Conservation (phyloP, 2,888 invertebrate genomes). For the Notodonta dromedarius region DNA sequence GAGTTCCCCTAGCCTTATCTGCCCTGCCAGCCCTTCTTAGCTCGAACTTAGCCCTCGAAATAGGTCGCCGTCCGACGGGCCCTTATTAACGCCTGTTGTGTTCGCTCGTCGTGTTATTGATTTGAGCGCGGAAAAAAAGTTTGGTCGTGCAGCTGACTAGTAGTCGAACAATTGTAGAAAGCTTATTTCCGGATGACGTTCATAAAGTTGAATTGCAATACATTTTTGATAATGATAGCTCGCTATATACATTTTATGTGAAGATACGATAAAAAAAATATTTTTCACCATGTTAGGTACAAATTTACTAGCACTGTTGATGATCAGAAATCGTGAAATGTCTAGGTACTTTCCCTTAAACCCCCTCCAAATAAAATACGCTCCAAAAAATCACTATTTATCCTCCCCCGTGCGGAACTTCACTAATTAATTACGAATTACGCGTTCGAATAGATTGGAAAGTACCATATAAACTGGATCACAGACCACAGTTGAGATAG, state of each 20-base stretch:
- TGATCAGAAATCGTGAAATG: too few relatives aligned
- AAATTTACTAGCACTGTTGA: too few relatives aligned
- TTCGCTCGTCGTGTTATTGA: conserved; percentile 45
- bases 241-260: too few relatives aligned
- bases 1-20: conserved; percentile 68
- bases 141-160: conserved; percentile 16
- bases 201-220: too few relatives aligned
- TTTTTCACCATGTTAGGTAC: too few relatives aligned
- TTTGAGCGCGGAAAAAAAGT: conserved; percentile 40
- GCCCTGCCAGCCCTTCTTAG: conserved; percentile 69
- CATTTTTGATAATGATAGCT: too few relatives aligned
- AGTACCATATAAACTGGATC: conserved; percentile 40
- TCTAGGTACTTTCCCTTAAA: too few relatives aligned
- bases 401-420: conserved; percentile 7
- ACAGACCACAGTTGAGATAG: conserved; percentile 51
- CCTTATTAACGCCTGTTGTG: conserved; percentile 61
- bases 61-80: conserved; percentile 56
- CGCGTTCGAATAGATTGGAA: conserved; percentile 41
- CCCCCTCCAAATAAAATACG: neutral
- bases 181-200: too few relatives aligned
- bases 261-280: too few relatives aligned
- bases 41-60: conserved; percentile 66
- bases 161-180: neutral
- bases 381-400: neutral
- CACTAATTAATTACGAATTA: conserved; percentile 41